Base-by-base conservation (phyloP, 2,888 invertebrate genomes). In the Scaptomyza polygonia region DNA sequence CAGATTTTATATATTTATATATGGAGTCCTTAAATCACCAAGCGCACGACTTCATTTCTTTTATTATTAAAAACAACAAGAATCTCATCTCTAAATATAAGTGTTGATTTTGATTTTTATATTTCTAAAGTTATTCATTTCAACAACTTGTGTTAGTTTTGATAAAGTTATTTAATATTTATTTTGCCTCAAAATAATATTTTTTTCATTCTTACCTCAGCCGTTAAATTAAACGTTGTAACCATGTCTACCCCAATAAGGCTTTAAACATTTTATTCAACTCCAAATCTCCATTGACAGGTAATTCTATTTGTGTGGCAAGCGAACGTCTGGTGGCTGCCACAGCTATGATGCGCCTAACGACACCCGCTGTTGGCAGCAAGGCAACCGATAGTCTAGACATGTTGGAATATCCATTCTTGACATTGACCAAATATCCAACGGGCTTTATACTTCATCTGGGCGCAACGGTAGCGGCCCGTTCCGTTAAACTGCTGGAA, bases 391-490 rank as follows among this genome's bases (percentile, higher is more conserved):
- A 96, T 71, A 95, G 95, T 87, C 93, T 97, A 82, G 97, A 98
- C 72, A 95, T 98, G 95, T 92, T 98, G 90, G 99, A 99, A 89
- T 99, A 98, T 91, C 99, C 99, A 0, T 98, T 99, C 91, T 93
- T 99, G 54, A 99, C 99, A 0, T 95, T 99, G 94, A 94, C 96
- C 0, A 96, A 96, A 82, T 98, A 97, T 91, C 98, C 98, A 6
- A 93, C 95, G 0, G 97, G 97, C 11, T 97, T 98, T 88, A 95
- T 99, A 77, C 93, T 96, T 16, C 96, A 97, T 90, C 94, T 98
- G 78, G 98, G 97, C 65, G 98, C 96, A 14, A 94, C 96, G 4
- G 97, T 97, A 32, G 96, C 96, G 69, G 96, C 97, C 0, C 93
- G 96, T 90, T 97, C 94, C 55, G 98, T 94, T 53, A 97, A 97